Evolutionary conservation across 2,888 invertebrate genomes (phyloP), one percentile per base, ranked within the genome.

Genomic region (Saturnia japonica): DNA sequence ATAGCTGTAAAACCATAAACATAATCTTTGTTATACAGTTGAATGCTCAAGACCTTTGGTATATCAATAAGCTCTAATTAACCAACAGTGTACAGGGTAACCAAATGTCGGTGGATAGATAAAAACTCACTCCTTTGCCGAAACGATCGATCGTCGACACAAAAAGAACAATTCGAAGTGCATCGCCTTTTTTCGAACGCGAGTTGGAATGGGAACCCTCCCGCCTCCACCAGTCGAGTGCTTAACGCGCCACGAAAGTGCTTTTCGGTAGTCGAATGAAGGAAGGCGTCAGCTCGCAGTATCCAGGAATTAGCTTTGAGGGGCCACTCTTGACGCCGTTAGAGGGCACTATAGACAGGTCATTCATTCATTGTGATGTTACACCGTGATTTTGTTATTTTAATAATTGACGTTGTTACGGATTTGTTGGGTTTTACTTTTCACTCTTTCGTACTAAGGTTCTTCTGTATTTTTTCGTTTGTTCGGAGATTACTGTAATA

Each of bases 81-180:
- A 6, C 57, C 25, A 57, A 25, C 57, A 28, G 14, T 57, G 25
- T 28, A 28, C 57, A 60, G 14, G 6, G 88, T 90, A 91, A 88
- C 87, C 85, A 87, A 85, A 82, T 85, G 82, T 82, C 80, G 81
- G 85, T 81, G 88, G 86, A 87, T 88, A 88, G 90, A 91, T 91
- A 91, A 89, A 89, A 91, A 91, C 88, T 89, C 91, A 86, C 88
- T 91, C 91, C 91, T 92, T 91, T 88, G 86, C 89, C 85, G 90
- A 88, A 90, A 88, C 93, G 93, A 93, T 94, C 94, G 93, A 94
- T 94, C 84, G 89, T 87, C 88, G 91, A 91, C 93, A 91, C 85
- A 94, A 94, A 94, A 94, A 89, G 93, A 91, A 93, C 93, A 93
- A 91, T 92, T 87, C 86, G 85, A 91, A 91, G 90, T 92, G 91